Percentiles rank a stretch among this genome's conserved stretches.
phyloP scores from a whole-genome alignment of 2,888 invertebrate species.

The Lycaena phlaeas region DNA sequence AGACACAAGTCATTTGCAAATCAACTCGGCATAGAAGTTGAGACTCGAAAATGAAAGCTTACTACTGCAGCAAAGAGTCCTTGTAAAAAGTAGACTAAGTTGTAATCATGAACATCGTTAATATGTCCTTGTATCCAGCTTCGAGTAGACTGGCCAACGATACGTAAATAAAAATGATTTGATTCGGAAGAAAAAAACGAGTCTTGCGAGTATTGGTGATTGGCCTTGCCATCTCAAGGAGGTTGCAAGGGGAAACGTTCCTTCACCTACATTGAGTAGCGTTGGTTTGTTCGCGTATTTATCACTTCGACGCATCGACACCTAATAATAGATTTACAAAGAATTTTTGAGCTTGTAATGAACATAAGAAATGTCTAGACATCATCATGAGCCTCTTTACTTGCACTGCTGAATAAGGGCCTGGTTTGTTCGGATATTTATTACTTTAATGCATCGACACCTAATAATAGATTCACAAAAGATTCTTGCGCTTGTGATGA shows the following conservation, averaged over 20 bases:
- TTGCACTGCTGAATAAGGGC: no score
- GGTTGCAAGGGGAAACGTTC: constrained; percentile 65
- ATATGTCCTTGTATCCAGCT: constrained; percentile 60
- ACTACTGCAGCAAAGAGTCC: no score
- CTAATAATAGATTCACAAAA: constrained; percentile 14
- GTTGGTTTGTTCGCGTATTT: constrained; percentile 29
- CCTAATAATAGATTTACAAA: constrained; percentile 12
- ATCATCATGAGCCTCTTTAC: no score
- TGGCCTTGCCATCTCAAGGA: constrained; percentile 63
- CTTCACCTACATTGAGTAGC: constrained; percentile 57
- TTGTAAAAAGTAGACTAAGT: no score
- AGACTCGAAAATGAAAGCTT: no score
- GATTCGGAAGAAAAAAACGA: constrained; percentile 55
- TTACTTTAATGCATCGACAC: constrained; percentile 14
- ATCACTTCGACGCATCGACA: constrained; percentile 16
- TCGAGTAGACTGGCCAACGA: constrained; percentile 44
- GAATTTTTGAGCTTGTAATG: constrained; percentile 15
- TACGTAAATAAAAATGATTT: constrained; percentile 69
- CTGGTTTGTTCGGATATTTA: constrained; percentile 30
- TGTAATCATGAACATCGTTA: no score
- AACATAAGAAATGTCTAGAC: no score
- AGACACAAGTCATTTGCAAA: no score
- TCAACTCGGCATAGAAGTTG: no score
- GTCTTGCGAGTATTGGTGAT: constrained; percentile 43
- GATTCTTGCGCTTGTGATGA: constrained; percentile 13